These are phyloP conservation scores for Ferdinandea cuprea DNA, from an alignment of 2,888 invertebrate genomes.

Conservation along the genomic window DNA sequence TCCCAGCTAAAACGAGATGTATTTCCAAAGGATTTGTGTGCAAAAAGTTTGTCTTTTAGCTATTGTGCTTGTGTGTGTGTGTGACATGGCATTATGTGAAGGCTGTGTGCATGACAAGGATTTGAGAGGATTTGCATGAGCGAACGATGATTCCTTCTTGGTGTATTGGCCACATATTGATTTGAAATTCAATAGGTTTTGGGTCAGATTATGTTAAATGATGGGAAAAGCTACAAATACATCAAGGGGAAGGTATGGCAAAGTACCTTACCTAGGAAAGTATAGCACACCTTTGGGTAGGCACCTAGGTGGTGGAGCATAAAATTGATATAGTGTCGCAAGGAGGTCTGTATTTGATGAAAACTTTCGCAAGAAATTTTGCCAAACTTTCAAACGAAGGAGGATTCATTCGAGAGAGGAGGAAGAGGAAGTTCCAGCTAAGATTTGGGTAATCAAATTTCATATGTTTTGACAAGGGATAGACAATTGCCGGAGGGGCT, in stretches of 20 bases:
- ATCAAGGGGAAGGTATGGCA: too few species aligned
- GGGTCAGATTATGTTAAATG: constrained; percentile 46
- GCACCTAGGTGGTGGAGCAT: constrained; percentile 4
- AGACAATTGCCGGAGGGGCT: too few species aligned
- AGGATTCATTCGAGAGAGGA: background rate
- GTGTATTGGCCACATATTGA: constrained; percentile 45
- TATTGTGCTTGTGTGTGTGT: constrained; percentile 13
- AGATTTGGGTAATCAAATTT: too few species aligned
- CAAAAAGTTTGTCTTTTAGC: constrained; percentile 44
- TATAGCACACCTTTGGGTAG: background rate
- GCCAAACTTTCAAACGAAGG: background rate
- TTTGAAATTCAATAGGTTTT: constrained; percentile 42
- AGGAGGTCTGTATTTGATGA: background rate
- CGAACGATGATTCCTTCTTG: constrained; percentile 15
- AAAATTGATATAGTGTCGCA: constrained; percentile 21
- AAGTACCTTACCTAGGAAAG: too few species aligned
- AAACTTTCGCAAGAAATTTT: background rate
- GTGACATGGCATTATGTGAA: constrained; percentile 2
- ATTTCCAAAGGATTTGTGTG: constrained; percentile 22
- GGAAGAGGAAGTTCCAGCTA: too few species aligned
- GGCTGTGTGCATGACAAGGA: constrained; percentile 37
- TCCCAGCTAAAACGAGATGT: background rate
- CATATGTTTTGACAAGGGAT: too few species aligned
- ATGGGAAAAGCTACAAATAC: constrained; percentile 24
- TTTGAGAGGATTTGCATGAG: constrained; percentile 48